A percentile compares a stretch with the other conserved stretches of the same genome.
Evolutionary conservation across 2,113 vertebrate genomes (phyloP).

Genomic region (Pseudorasbora parva): DNA sequence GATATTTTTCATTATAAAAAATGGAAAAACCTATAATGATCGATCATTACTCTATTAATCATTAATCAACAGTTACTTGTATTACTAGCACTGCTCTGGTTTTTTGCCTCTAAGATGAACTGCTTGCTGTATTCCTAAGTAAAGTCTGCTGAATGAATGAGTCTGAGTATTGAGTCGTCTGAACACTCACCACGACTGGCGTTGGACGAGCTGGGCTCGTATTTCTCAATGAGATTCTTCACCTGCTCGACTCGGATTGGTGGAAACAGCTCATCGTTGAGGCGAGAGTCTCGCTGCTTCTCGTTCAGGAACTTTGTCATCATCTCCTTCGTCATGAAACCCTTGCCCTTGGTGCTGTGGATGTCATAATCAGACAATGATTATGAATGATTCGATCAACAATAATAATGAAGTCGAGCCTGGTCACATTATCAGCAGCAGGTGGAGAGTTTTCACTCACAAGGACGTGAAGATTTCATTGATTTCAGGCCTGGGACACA

Average conservation of each 20-base stretch:
- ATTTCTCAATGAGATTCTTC: conserved; percentile 92
- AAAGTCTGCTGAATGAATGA: too few relatives aligned
- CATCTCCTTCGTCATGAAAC: conserved; percentile 96
- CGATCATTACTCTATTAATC: too few relatives aligned
- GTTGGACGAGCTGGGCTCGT: conserved; percentile 84
- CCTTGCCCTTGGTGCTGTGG: conserved; percentile 83
- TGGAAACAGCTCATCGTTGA: conserved; percentile 90
- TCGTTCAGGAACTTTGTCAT: conserved; percentile 94
- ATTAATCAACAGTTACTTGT: too few relatives aligned
- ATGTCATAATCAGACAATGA: background rate
- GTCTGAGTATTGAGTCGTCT: too few relatives aligned
- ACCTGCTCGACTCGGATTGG: conserved; percentile 87
- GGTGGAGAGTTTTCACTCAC: conserved; percentile 75
- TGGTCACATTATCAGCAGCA: background rate
- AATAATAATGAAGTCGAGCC: background rate
- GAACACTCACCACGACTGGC: conserved; percentile 86
- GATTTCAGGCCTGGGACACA: conserved; percentile 94
- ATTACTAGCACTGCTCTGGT: too few relatives aligned
- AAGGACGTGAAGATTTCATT: conserved; percentile 94
- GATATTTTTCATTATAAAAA: too few relatives aligned
- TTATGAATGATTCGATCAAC: too few relatives aligned
- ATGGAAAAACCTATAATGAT: too few relatives aligned
- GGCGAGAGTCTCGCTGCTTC: conserved; percentile 90
- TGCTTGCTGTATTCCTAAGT: too few relatives aligned
- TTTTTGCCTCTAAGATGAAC: too few relatives aligned